phyloP scores from a whole-genome alignment of 1,140 invertebrate species.

The Meteorus sp. region DNA sequence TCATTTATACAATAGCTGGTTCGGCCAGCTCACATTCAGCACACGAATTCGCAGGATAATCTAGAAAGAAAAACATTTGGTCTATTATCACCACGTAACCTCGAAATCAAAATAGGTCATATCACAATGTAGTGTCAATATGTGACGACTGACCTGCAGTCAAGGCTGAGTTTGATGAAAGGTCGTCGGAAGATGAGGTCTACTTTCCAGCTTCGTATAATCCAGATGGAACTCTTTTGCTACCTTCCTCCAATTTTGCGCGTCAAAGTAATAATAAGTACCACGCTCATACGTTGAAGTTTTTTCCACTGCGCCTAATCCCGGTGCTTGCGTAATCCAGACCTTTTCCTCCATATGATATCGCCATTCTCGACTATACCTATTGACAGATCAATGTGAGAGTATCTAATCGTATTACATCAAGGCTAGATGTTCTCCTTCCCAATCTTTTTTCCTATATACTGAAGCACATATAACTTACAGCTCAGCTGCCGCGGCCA shows the following conservation, averaged over 20 bases:
- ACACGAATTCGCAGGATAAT: constrained; percentile 53
- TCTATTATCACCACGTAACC: neutral
- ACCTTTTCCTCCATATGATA: constrained; percentile 99
- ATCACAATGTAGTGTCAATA: constrained; percentile 11
- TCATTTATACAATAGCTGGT: constrained; percentile 61
- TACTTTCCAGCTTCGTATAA: constrained; percentile 94
- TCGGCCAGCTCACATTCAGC: constrained; percentile 54
- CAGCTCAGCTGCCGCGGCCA: constrained; percentile 95
- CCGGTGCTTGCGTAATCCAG: constrained; percentile 97
- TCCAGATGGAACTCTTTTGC: constrained; percentile 96
- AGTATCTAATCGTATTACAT: neutral
- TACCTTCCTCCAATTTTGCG: constrained; percentile 93
- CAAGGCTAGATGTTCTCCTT: neutral
- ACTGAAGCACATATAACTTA: constrained; percentile 63
- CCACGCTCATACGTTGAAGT: constrained; percentile 94
- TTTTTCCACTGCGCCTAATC: constrained; percentile 89
- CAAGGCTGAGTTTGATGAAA: constrained; percentile 58
- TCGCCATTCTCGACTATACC: constrained; percentile 97
- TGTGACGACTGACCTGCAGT: constrained; percentile 49
- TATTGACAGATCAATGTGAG: constrained; percentile 53
- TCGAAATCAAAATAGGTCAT: constrained; percentile 15
- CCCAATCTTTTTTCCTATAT: neutral
- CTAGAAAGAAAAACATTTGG: constrained; percentile 37
- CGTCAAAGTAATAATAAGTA: constrained; percentile 99
- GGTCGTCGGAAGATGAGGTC: constrained; percentile 64